Evolutionary conservation across 2,113 vertebrate genomes (phyloP).

Genomic region (Physeter macrocephalus): DNA sequence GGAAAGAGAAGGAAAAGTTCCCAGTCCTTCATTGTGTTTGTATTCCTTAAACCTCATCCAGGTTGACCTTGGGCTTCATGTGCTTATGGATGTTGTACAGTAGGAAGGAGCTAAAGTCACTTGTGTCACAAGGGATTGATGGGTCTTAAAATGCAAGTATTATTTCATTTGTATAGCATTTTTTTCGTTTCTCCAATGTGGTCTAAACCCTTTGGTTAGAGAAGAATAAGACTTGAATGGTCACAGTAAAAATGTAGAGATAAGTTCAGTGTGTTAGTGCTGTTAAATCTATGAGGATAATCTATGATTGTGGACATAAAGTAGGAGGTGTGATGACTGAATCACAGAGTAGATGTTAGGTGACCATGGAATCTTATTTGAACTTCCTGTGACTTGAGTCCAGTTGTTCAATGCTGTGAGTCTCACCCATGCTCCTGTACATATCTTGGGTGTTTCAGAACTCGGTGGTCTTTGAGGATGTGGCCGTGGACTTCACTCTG

Average conservation of each 20-base stretch:
- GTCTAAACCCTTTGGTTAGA: neutral
- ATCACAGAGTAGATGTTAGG: neutral
- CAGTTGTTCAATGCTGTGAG: neutral
- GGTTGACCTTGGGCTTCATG: neutral
- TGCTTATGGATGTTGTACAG: rapidly evolving
- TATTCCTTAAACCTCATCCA: neutral
- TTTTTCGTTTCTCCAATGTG: neutral
- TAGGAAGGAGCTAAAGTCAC: neutral
- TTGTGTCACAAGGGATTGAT: neutral
- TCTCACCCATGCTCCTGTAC: neutral
- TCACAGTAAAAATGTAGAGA: neutral
- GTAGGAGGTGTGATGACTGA: too few relatives aligned
- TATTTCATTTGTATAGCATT: neutral
- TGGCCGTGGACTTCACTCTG: neutral
- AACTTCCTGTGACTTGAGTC: neutral
- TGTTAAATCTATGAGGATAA: neutral
- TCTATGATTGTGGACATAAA: neutral
- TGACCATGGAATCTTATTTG: neutral
- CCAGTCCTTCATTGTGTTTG: neutral
- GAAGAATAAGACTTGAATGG: neutral
- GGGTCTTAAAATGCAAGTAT: neutral
- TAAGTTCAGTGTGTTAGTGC: neutral
- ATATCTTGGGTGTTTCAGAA: neutral
- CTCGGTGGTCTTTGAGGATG: neutral
- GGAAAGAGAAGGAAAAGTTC: neutral